Conservation (phyloP, 2,888 invertebrate species). For the Caenorhabditis sp. region DNA sequence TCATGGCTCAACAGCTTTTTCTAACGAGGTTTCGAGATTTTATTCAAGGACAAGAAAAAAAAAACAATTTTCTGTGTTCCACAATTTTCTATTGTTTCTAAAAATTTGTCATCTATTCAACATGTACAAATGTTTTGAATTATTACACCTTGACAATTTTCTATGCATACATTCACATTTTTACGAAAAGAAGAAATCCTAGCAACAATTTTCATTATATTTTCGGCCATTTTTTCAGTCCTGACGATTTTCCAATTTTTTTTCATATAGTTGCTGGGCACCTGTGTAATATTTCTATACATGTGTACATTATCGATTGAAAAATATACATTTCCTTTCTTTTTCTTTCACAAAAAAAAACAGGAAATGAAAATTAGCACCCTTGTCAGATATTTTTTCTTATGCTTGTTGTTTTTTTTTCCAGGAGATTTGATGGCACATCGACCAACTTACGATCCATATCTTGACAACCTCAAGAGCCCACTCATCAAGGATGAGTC, state of each 20-base stretch:
- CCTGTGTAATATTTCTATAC: too few relatives aligned
- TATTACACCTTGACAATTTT: background rate
- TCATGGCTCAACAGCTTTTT: slow-evolving; percentile 1
- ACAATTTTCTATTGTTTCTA: too few relatives aligned
- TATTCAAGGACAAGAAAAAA: too few relatives aligned
- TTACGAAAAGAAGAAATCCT: background rate
- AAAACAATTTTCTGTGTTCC: too few relatives aligned
- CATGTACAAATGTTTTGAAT: background rate
- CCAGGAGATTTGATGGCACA: slow-evolving; percentile 60
- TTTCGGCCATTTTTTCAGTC: background rate
- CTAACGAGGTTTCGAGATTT: background rate
- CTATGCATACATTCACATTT: background rate
- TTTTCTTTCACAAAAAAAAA: background rate
- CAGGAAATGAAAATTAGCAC: background rate
- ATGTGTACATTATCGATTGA: too few relatives aligned
- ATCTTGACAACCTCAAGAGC: slow-evolving; percentile 75
- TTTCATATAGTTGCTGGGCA: background rate
- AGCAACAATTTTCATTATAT: background rate
- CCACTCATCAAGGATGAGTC: slow-evolving; percentile 93
- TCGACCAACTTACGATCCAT: slow-evolving; percentile 70
- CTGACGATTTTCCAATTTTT: background rate
- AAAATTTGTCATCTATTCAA: background rate
- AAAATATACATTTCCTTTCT: too few relatives aligned
- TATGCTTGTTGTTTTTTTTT: background rate
- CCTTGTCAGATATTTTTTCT: background rate